These are phyloP conservation scores for Hyposmocoma kahamanoa DNA, from an alignment of 1,140 invertebrate genomes.

Conservation along the genomic window DNA sequence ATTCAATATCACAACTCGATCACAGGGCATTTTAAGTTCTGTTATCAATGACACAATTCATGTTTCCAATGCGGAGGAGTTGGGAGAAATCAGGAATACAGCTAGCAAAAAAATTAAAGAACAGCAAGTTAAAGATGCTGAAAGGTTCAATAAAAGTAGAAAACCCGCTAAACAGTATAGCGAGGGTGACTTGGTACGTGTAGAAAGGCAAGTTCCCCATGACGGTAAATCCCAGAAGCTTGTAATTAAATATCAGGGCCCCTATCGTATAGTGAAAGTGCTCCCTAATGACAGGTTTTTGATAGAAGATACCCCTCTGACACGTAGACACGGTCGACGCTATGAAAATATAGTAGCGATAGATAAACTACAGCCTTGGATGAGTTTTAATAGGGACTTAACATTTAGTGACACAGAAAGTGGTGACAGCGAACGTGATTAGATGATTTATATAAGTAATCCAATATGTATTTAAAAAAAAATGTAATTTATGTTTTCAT, in stretches of 20 bases:
- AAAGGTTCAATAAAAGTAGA: slow-evolving; percentile 15
- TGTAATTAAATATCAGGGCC: slow-evolving; percentile 20
- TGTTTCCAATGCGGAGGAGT: neutral
- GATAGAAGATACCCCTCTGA: neutral
- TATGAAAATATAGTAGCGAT: neutral
- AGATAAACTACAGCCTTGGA: neutral
- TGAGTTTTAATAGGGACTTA: neutral
- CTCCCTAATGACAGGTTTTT: slow-evolving; percentile 3
- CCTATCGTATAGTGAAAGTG: slow-evolving; percentile 16
- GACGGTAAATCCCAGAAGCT: slow-evolving; percentile 26
- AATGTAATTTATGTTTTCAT: too few species aligned
- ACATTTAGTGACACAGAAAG: neutral
- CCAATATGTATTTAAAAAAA: too few species aligned
- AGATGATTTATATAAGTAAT: neutral
- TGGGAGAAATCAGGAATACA: neutral
- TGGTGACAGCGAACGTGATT: neutral
- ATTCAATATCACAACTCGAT: slow-evolving; percentile 15
- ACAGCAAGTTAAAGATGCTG: slow-evolving; percentile 16
- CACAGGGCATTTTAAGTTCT: slow-evolving; percentile 15
- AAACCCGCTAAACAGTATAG: slow-evolving; percentile 12
- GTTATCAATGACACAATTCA: slow-evolving; percentile 14
- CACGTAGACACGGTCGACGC: neutral
- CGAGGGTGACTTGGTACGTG: slow-evolving; percentile 18
- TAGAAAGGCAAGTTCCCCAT: slow-evolving; percentile 14
- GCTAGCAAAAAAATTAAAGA: slow-evolving; percentile 15